Percentiles rank a stretch among this genome's conserved stretches.
These are phyloP conservation scores for Corbicula japonica DNA, from an alignment of 2,888 invertebrate species.

Conservation along the genomic window DNA sequence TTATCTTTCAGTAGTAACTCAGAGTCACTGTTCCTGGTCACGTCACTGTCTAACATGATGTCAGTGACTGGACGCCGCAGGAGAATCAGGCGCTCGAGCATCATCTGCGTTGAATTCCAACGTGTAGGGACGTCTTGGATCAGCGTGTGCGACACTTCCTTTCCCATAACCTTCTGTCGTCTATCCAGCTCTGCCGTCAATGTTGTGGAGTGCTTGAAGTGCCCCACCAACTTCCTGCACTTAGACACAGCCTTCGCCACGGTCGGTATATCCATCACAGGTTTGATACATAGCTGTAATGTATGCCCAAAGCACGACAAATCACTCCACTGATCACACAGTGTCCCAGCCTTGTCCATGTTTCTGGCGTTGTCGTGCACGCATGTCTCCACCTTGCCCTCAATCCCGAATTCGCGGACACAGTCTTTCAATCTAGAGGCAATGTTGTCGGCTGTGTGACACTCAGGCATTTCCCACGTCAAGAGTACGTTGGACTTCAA, in stretches of 20 bases:
- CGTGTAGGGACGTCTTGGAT: constrained; percentile 34
- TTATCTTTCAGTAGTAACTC: constrained; percentile 17
- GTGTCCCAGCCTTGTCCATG: constrained; percentile 29
- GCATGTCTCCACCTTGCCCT: constrained; percentile 14
- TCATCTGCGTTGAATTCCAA: constrained; percentile 40
- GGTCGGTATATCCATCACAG: constrained; percentile 22
- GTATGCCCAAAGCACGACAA: constrained; percentile 37
- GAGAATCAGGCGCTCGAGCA: constrained; percentile 9
- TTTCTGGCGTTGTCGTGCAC: constrained; percentile 48
- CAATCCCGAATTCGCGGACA: constrained; percentile 34
- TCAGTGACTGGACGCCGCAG: constrained; percentile 23
- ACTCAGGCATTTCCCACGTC: constrained; percentile 19
- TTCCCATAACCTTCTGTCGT: constrained; percentile 19
- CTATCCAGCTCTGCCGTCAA: constrained; percentile 26
- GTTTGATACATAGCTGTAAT: constrained; percentile 46
- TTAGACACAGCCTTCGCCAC: constrained; percentile 14
- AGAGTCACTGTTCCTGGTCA: constrained; percentile 22
- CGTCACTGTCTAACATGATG: constrained; percentile 20
- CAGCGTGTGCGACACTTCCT: constrained; percentile 23
- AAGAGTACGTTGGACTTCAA: constrained; percentile 22
- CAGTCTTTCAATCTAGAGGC: constrained; percentile 1
- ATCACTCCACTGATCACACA: constrained; percentile 35
- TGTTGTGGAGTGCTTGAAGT: constrained; percentile 54
- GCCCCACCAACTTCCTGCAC: constrained; percentile 40
- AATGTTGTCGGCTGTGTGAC: constrained; percentile 22